A percentile compares a stretch with the other conserved stretches of the same genome.
These are phyloP conservation scores for Drosophila kanekoi DNA, from an alignment of 2,888 invertebrate genomes.

Conservation along the genomic window DNA sequence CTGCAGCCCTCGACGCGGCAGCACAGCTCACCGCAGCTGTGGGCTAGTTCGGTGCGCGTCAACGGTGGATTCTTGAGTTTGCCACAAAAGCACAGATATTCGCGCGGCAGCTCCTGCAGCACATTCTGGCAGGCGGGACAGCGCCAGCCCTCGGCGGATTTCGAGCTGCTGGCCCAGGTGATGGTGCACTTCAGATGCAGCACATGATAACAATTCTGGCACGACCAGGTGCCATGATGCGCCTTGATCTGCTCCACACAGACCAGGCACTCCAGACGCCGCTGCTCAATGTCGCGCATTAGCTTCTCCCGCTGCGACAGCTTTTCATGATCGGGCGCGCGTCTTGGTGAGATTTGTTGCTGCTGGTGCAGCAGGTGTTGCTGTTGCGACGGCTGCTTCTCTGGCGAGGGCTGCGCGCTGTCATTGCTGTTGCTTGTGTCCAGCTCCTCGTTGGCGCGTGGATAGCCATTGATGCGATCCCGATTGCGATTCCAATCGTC, in stretches of 20 bases:
- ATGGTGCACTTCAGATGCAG: conserved; percentile 95
- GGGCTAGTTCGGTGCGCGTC: conserved; percentile 92
- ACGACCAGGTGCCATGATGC: conserved; percentile 95
- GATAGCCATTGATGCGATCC: conserved; percentile 82
- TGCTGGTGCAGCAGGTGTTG: conserved; percentile 22
- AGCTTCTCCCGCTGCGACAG: conserved; percentile 93
- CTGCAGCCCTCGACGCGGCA: conserved; percentile 86
- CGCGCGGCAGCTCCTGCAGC: conserved; percentile 89
- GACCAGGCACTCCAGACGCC: conserved; percentile 95
- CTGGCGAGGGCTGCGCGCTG: conserved; percentile 81
- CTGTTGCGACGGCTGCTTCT: conserved; percentile 73
- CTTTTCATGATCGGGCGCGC: conserved; percentile 81
- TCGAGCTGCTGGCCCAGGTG: conserved; percentile 95
- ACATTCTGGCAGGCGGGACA: conserved; percentile 98
- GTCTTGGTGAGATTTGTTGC: conserved; percentile 57
- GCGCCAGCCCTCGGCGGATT: conserved; percentile 94
- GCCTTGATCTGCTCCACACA: conserved; percentile 95
- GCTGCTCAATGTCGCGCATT: conserved; percentile 92
- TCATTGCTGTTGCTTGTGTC: conserved; percentile 83
- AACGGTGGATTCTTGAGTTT: conserved; percentile 91
- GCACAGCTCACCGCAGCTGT: conserved; percentile 96
- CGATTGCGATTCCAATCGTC: conserved; percentile 84
- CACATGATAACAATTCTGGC: conserved; percentile 95
- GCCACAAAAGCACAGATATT: conserved; percentile 96
- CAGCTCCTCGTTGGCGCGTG: conserved; percentile 75